phyloP scores from a whole-genome alignment of 2,113 vertebrate species.

The Albula glossodonta region DNA sequence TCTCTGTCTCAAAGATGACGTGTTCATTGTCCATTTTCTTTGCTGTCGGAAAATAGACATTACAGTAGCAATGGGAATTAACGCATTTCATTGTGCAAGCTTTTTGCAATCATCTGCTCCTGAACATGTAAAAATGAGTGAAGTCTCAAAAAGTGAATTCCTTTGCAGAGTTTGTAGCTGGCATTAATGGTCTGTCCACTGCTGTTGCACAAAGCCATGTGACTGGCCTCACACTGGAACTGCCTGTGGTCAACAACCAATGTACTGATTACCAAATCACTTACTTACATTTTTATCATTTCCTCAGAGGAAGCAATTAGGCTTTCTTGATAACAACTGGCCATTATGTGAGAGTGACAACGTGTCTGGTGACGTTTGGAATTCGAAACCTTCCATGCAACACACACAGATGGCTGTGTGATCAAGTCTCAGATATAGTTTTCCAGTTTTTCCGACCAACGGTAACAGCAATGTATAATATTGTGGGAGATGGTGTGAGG shows the following conservation, averaged over 20 bases:
- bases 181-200: neutral
- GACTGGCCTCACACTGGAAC: neutral
- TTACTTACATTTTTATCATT: neutral
- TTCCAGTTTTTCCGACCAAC: neutral
- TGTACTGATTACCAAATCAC: neutral
- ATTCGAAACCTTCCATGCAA: neutral
- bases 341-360: neutral
- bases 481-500: constrained; percentile 22
- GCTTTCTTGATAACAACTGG: neutral
- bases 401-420: neutral
- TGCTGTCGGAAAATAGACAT: neutral
- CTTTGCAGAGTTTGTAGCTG: neutral
- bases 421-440: neutral
- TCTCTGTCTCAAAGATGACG: neutral
- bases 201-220: neutral
- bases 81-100: neutral
- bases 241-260: neutral
- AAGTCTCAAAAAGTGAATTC: neutral
- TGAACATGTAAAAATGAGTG: neutral
- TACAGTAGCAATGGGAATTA: neutral
- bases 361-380: neutral
- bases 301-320: neutral
- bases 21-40: constrained; percentile 10
- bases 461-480: constrained; percentile 13
- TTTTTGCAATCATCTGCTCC: neutral